Percentiles rank a stretch among this genome's conserved stretches.
phyloP scores from a whole-genome alignment of 2,888 invertebrate genomes.

The Eudasyphora cyanicolor region DNA sequence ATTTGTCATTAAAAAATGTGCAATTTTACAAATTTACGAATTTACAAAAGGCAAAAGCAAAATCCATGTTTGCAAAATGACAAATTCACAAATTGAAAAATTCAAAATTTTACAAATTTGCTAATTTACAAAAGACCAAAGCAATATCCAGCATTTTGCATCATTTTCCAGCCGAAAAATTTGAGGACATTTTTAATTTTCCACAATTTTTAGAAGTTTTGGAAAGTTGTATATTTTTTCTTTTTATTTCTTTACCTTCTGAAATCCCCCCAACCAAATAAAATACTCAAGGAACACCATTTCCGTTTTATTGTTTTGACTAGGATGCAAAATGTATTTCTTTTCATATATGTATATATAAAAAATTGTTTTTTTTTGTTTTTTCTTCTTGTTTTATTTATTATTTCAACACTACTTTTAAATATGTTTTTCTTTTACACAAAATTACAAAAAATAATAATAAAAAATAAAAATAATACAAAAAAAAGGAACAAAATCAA shows the following conservation, averaged over 20 bases:
- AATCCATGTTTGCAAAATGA: no score
- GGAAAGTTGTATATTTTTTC: constrained; percentile 24
- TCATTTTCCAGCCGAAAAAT: no score
- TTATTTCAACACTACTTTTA: constrained; percentile 52
- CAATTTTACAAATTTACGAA: no score
- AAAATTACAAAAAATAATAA: constrained; percentile 47
- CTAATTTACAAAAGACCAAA: no score
- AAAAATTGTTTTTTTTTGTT: constrained; percentile 38
- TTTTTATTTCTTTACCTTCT: background rate
- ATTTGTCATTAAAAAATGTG: no score
- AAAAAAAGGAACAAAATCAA: constrained; percentile 30
- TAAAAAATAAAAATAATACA: constrained; percentile 41
- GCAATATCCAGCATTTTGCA: no score
- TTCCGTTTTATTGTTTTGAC: constrained; percentile 63
- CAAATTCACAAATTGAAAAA: no score
- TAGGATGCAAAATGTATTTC: constrained; percentile 66
- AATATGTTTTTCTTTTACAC: constrained; percentile 43
- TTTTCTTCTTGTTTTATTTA: constrained; percentile 20
- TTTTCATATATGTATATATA: constrained; percentile 48
- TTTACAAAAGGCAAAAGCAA: no score
- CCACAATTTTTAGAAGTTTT: constrained; percentile 20
- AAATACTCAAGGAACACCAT: background rate
- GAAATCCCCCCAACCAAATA: background rate
- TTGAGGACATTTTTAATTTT: no score
- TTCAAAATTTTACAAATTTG: no score